Evolutionary conservation across 2,113 vertebrate genomes (phyloP).

Genomic region (Ardeotis arabs): DNA sequence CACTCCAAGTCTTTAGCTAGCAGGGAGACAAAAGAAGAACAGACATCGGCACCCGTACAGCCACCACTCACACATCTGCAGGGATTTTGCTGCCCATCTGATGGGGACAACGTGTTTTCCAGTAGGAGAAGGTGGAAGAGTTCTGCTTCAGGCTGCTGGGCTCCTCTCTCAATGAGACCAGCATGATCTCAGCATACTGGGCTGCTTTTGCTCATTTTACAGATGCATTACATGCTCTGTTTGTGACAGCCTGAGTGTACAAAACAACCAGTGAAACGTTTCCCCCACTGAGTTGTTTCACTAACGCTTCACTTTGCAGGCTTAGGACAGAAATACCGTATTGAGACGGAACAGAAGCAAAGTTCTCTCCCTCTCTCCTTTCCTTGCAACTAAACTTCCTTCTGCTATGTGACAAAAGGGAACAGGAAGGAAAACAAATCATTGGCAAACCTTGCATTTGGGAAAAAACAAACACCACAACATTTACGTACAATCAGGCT

Average conservation of each 20-base stretch:
- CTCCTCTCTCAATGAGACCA: neutral
- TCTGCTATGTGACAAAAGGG: neutral
- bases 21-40: neutral
- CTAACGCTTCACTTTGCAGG: neutral
- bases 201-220: neutral
- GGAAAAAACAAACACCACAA: neutral
- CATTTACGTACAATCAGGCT: neutral
- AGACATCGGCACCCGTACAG: neutral
- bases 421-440: neutral
- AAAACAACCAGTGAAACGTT: neutral
- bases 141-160: neutral
- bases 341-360: neutral
- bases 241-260: neutral
- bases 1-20: slow-evolving; percentile 88
- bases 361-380: neutral
- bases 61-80: neutral
- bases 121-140: neutral
- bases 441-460: neutral
- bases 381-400: neutral
- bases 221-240: neutral
- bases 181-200: neutral
- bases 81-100: neutral
- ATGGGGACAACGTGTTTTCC: fast-evolving
- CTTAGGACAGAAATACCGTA: neutral
- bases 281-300: neutral